Evolutionary conservation across 2,888 invertebrate genomes (phyloP), one percentile per base, ranked within the genome.

Genomic region (Theretra japonica): DNA sequence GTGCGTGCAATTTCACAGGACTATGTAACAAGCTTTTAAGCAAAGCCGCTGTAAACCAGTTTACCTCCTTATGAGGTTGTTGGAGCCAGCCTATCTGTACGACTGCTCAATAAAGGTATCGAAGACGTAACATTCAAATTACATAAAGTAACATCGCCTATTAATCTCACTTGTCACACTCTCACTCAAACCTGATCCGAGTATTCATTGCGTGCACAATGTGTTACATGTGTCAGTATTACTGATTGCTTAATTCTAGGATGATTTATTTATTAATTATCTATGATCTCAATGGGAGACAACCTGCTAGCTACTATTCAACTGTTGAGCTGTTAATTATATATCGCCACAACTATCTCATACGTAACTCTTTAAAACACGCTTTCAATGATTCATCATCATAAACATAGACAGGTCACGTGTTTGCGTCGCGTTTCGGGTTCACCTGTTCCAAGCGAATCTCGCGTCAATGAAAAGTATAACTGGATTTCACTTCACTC

Each of bases 101-200:
- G n/a, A n/a, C 65, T 65, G 48, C 15, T 65, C 21, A 15, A 15
- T 23, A 23, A 65, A 21, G 15, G 65, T 23, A 23, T 21, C 17
- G 21, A 23, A 65, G 23, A 65, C 65, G 65, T 65, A 48, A 65
- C 65, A 48, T 65, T 62, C 17, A 65, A 65, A 65, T 48, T 23
- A 21, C 23, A 65, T 65, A 65, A 65, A 65, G 60, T 33, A 60
- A 2, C 48, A 41, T 17, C 65, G 17, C 65, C n/a, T 11, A 48
- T 65, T 65, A 48, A 65, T 65, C 23, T 21, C 21, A n/a, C 41
- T 41, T 65, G 65, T 65, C 65, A 23, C 65, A 65, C 23, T 65
- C 23, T 62, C 62, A 62, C 41, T n/a, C 30, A 15, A 62, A 65
- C 65, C 65, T 41, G 65, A 65, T 65, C 6, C 17, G 21, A 41